phyloP scores from a whole-genome alignment of 2,797 vertebrate genomes.

The Malurus splendens region DNA sequence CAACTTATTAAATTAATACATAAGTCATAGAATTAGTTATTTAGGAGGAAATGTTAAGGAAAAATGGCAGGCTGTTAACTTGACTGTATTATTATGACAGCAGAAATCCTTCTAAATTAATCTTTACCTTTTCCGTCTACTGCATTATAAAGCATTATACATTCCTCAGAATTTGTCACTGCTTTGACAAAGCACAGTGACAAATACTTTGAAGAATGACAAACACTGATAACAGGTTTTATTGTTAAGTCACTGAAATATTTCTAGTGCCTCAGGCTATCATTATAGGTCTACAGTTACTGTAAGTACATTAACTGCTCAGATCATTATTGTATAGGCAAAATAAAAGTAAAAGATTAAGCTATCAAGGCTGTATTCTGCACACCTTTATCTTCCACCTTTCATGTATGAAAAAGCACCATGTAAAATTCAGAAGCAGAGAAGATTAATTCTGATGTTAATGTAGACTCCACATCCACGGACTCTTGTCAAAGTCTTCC shows the following conservation, averaged over 20 bases:
- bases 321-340: neutral
- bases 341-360: neutral
- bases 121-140: neutral
- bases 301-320: neutral
- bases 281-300: neutral
- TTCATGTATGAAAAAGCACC: neutral
- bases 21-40: neutral
- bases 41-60: neutral
- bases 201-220: neutral
- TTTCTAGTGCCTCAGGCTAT: neutral
- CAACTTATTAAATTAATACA: neutral
- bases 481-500: neutral
- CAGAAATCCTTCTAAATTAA: constrained; percentile 1
- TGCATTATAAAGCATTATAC: neutral
- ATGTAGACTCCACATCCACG: neutral
- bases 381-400: neutral
- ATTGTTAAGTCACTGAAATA: neutral
- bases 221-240: neutral
- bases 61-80: neutral
- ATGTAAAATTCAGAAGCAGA: neutral
- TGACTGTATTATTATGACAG: neutral
- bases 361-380: neutral
- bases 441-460: neutral
- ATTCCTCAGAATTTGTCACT: neutral
- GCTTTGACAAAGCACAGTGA: neutral